These are phyloP conservation scores for Zapornia atra DNA, from an alignment of 2,113 vertebrate genomes.

Conservation along the genomic window DNA sequence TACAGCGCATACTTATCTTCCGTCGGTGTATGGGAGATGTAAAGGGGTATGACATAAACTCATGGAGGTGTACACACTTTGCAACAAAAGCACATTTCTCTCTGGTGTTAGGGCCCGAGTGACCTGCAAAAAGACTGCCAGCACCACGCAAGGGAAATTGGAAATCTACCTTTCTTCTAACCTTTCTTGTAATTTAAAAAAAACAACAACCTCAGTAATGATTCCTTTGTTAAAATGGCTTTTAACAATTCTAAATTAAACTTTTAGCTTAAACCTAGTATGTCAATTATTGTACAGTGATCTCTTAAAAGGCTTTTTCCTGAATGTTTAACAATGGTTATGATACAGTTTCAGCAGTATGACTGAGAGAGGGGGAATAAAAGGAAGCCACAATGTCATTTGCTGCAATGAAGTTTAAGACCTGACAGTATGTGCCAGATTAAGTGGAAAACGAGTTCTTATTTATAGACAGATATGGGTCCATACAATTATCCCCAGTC, in stretches of 20 bases:
- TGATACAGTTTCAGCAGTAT: not conserved
- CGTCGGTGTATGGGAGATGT: accelerated
- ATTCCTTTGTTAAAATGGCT: not conserved
- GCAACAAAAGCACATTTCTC: not conserved
- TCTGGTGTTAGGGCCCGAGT: not conserved
- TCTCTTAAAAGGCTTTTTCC: not conserved
- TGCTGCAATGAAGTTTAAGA: not conserved
- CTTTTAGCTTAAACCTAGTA: not conserved
- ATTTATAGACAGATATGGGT: not conserved
- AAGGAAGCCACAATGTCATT: not conserved
- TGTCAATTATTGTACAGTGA: accelerated
- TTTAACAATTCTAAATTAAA: not conserved
- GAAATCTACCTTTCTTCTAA: not conserved
- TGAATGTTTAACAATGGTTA: not conserved
- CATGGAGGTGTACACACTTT: not conserved
- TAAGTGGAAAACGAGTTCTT: not conserved
- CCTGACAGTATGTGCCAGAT: accelerated
- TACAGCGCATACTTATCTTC: not conserved
- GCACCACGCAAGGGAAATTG: not conserved
- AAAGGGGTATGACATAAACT: accelerated
- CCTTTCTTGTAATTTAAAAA: not conserved
- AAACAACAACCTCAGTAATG: not conserved
- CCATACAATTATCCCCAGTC: not conserved
- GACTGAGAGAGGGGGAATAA: not conserved
- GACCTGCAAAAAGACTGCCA: not conserved